phyloP scores from a whole-genome alignment of 2,797 vertebrate genomes.

The Setipinna tenuifilis region DNA sequence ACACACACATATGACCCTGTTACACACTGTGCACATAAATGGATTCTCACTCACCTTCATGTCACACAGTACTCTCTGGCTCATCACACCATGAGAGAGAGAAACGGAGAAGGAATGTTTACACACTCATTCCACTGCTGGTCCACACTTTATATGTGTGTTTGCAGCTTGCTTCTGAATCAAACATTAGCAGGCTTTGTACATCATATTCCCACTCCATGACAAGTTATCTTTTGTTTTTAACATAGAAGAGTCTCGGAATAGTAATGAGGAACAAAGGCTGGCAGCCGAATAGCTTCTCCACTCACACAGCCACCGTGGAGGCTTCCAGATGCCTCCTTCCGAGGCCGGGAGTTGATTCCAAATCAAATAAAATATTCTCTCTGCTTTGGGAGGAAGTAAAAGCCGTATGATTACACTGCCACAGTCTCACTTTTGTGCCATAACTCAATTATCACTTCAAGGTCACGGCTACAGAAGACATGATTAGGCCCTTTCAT shows the following conservation, averaged over 20 bases:
- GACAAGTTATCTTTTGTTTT: conserved; percentile 17
- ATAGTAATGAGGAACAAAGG: neutral
- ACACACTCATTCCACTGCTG: no score
- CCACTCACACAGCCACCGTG: no score
- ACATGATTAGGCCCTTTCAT: conserved; percentile 3
- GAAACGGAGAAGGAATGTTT: no score
- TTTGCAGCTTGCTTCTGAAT: neutral
- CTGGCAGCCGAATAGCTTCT: neutral
- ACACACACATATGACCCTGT: no score
- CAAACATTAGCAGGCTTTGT: neutral
- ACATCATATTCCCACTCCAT: neutral
- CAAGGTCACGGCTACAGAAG: conserved; percentile 1
- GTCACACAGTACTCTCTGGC: neutral
- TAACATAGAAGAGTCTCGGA: neutral
- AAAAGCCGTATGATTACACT: neutral
- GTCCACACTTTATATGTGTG: no score
- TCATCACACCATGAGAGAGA: neutral
- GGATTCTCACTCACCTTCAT: conserved; percentile 9
- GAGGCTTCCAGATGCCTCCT: neutral
- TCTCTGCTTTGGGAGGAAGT: neutral
- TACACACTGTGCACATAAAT: neutral
- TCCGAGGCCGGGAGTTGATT: neutral
- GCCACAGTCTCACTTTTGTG: conserved; percentile 2
- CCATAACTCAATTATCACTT: conserved; percentile 22
- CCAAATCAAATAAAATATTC: conserved; percentile 11